Base-by-base conservation (phyloP, 2,797 vertebrate genomes). In the Kryptolebias ocellatus region DNA sequence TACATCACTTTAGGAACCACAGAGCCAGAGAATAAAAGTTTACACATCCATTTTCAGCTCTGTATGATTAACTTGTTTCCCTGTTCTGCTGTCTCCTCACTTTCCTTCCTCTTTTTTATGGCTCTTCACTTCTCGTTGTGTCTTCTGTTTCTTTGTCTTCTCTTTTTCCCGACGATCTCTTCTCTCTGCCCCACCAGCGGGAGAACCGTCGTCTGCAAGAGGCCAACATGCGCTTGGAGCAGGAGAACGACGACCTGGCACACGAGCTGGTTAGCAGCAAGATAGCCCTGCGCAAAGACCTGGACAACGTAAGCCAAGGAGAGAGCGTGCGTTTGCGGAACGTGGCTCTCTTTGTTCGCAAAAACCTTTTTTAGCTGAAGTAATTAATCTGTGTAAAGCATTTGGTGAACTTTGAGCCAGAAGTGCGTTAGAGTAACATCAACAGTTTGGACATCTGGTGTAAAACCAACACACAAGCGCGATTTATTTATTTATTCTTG, bases 211-310 rank as follows among this genome's bases (percentile, higher is more conserved):
- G 98, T 16, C 88, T 99, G 0, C 98, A 99, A 73, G 98, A 99
- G 72, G 97, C 98, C 0, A 99, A 99, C 92, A 99, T 99, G 98
- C 95, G 98, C 2, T 83, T 99, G 90, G 98, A 99, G 89, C 98
- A 99, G 86, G 98, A 99, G 88, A 99, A 99, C 0, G 98, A 99
- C 8, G 98, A 99, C 86, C 88, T 99, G 55, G 98, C 98, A 1
- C 98, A 99, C 0, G 98, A 99, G 71, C 92, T 99, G 64, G 98
- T 99, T 83, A 98, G 98, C 92, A 99, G 98, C 93, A 99, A 99
- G 94, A 99, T 99, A 4, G 96, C 98, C 0, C 93, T 99, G 58
- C 91, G 98, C 15, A 99, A 98, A 87, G 98, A 99, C 90, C 83
- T 99, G 52, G 98, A 99, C 92, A 98, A 98, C 0, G 98, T 99